A percentile compares a stretch with the other conserved stretches of the same genome.
Conservation (phyloP, 2,888 invertebrate species). For the Heliconius charithonia region DNA sequence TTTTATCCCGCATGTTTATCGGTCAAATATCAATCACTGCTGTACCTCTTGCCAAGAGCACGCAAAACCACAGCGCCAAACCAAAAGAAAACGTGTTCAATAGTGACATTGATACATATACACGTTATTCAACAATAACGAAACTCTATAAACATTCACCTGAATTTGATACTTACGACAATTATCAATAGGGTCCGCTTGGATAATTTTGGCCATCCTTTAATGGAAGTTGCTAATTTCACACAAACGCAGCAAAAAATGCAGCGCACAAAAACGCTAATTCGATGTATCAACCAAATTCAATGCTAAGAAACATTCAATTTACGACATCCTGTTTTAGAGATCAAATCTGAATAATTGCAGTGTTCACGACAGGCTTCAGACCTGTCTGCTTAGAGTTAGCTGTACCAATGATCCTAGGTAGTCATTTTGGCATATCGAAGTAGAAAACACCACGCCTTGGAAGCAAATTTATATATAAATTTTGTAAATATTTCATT, state of each 20-base stretch:
- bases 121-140: slow-evolving; percentile 8
- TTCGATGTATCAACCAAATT: slow-evolving; percentile 50
- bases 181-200: neutral
- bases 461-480: neutral
- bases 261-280: slow-evolving; percentile 49
- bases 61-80: slow-evolving; percentile 52
- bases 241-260: slow-evolving; percentile 48
- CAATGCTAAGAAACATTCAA: slow-evolving; percentile 55
- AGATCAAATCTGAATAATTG: slow-evolving; percentile 72
- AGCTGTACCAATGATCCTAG: slow-evolving; percentile 44
- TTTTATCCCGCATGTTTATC: slow-evolving; percentile 49
- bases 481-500: neutral
- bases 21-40: slow-evolving; percentile 52
- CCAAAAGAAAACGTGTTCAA: slow-evolving; percentile 49
- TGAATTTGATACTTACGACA: slow-evolving; percentile 22
- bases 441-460: slow-evolving; percentile 7
- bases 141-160: neutral
- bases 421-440: slow-evolving; percentile 50
- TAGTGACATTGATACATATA: slow-evolving; percentile 29
- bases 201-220: slow-evolving; percentile 34
- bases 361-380: slow-evolving; percentile 52
- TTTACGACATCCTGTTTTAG: slow-evolving; percentile 69
- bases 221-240: slow-evolving; percentile 47
- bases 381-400: slow-evolving; percentile 50
- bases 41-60: slow-evolving; percentile 50